These are phyloP conservation scores for Platichthys stellatus DNA, from an alignment of 2,113 vertebrate genomes.

Conservation along the genomic window DNA sequence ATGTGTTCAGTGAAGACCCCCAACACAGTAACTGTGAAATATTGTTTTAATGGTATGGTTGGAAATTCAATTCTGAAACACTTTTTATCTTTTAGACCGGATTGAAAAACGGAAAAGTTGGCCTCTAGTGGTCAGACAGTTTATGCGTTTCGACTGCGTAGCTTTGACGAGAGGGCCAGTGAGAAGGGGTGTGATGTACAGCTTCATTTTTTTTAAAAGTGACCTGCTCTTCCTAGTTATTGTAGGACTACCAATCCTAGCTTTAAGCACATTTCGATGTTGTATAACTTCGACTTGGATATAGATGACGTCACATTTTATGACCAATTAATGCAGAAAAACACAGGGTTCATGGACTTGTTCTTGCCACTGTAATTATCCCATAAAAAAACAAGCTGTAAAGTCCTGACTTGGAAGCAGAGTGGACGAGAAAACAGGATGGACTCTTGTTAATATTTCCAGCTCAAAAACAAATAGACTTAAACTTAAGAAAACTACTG, in stretches of 20 bases:
- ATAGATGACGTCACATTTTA: background rate
- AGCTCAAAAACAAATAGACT: constrained; percentile 37
- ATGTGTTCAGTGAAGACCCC: background rate
- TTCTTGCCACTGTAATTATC: background rate
- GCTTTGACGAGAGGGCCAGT: too few relatives aligned
- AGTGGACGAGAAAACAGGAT: constrained; percentile 43
- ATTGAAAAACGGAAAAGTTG: too few relatives aligned
- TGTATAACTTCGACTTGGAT: background rate
- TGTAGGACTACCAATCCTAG: background rate
- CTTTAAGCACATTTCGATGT: background rate
- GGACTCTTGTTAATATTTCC: constrained; percentile 44
- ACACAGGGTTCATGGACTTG: background rate
- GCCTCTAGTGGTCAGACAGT: too few relatives aligned
- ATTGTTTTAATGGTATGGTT: background rate
- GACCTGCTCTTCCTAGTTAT: too few relatives aligned
- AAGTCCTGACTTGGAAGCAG: constrained; percentile 14
- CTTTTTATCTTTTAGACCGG: too few relatives aligned
- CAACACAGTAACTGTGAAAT: background rate
- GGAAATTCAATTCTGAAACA: too few relatives aligned
- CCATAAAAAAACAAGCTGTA: constrained; percentile 12
- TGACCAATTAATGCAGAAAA: background rate
- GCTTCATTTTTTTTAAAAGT: too few relatives aligned
- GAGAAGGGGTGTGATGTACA: too few relatives aligned
- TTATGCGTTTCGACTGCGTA: too few relatives aligned
- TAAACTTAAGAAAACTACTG: constrained; percentile 51